Evolutionary conservation across 2,113 vertebrate species (phyloP).

Genomic region (Xerus inauris): DNA sequence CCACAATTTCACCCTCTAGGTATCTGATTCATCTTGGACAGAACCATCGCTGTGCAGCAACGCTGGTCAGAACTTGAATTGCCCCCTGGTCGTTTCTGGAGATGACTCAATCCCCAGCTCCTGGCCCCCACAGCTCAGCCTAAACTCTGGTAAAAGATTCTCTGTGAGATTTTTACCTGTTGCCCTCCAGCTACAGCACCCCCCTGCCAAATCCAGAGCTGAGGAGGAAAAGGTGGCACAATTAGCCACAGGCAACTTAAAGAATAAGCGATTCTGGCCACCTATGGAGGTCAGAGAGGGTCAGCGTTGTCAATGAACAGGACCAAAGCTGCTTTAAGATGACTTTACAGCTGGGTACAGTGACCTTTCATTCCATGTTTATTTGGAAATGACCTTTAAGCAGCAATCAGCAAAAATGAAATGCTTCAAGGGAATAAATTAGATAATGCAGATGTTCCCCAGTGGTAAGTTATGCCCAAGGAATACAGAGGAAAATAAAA

Average conservation of each 20-base stretch:
- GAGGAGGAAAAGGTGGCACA: background rate
- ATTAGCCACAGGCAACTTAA: background rate
- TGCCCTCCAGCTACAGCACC: background rate
- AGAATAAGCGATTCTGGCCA: background rate
- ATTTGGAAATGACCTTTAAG: slow-evolving; percentile 80
- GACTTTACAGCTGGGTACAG: slow-evolving; percentile 25
- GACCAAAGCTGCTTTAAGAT: background rate
- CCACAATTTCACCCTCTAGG: background rate
- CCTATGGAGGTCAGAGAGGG: background rate
- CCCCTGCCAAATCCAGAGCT: background rate
- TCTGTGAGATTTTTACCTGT: background rate
- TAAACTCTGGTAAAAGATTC: background rate
- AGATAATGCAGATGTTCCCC: slow-evolving; percentile 73
- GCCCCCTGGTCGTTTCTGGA: background rate
- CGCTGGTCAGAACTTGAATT: background rate
- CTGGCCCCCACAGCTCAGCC: background rate
- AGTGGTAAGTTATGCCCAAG: background rate
- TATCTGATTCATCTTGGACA: background rate
- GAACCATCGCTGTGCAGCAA: accelerated
- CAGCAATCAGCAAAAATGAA: slow-evolving; percentile 72
- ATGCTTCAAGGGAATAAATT: slow-evolving; percentile 74
- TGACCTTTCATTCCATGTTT: slow-evolving; percentile 76
- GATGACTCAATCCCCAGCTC: background rate
- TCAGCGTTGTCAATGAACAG: background rate
- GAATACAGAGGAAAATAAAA: background rate